phyloP scores from a whole-genome alignment of 2,888 invertebrate genomes.

The Drosophila barbarae region DNA sequence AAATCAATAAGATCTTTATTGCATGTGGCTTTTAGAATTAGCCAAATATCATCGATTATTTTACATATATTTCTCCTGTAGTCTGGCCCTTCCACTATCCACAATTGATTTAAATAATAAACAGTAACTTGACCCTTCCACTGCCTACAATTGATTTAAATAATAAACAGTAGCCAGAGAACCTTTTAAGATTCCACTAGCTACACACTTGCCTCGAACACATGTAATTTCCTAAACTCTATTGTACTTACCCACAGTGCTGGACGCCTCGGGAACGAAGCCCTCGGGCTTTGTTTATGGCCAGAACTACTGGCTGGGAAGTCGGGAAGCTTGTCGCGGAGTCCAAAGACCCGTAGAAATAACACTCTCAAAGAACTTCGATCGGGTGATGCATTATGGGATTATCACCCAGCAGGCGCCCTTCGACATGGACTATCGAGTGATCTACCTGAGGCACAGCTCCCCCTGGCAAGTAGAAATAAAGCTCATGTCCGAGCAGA shows the following conservation, averaged over 20 bases:
- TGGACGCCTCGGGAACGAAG: slow-evolving; percentile 82
- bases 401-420: slow-evolving; percentile 77
- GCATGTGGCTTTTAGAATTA: background rate
- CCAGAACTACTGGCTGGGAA: slow-evolving; percentile 83
- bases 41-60: background rate
- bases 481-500: slow-evolving; percentile 79
- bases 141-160: background rate
- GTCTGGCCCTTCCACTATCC: background rate
- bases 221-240: background rate
- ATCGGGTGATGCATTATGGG: slow-evolving; percentile 78
- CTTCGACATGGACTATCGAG: slow-evolving; percentile 79
- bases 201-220: too few species aligned
- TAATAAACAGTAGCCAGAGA: background rate
- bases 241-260: slow-evolving; percentile 72
- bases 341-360: slow-evolving; percentile 76
- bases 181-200: background rate
- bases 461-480: slow-evolving; percentile 80
- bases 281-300: slow-evolving; percentile 82
- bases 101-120: background rate
- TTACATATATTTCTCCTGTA: background rate
- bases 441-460: slow-evolving; percentile 78
- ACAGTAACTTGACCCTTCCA: background rate
- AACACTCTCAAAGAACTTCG: slow-evolving; percentile 77
- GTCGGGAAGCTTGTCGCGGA: slow-evolving; percentile 81
- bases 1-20: background rate